phyloP scores from a whole-genome alignment of 2,113 vertebrate genomes.

The Sapajus apella region DNA sequence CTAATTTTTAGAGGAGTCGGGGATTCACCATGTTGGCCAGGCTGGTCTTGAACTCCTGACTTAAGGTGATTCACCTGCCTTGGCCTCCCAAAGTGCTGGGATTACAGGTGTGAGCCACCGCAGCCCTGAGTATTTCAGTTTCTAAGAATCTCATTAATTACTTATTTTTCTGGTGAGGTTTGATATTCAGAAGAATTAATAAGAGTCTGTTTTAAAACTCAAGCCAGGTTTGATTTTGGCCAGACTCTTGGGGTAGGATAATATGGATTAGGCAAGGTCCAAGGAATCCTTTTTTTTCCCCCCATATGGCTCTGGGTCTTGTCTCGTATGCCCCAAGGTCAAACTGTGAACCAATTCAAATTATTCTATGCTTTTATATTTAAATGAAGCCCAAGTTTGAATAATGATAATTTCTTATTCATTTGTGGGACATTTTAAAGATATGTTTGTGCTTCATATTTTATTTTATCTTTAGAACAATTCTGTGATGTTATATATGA shows the following conservation, averaged over 20 bases:
- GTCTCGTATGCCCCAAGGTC: neutral
- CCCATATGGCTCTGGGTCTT: neutral
- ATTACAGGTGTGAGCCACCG: too few species aligned
- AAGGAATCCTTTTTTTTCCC: neutral
- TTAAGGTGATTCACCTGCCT: too few species aligned
- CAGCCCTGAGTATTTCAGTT: neutral
- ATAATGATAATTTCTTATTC: neutral
- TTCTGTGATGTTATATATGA: neutral
- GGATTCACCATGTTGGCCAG: too few species aligned
- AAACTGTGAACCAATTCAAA: neutral
- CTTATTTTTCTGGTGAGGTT: neutral
- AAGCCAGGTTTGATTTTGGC: slow-evolving; percentile 15
- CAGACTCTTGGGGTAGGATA: neutral
- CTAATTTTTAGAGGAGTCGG: too few species aligned
- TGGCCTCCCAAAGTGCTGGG: too few species aligned
- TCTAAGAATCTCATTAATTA: neutral
- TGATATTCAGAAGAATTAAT: slow-evolving; percentile 14
- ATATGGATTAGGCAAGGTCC: neutral
- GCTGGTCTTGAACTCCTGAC: too few species aligned
- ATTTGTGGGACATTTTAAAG: neutral
- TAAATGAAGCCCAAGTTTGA: neutral
- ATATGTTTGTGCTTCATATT: neutral
- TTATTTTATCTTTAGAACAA: slow-evolving; percentile 5
- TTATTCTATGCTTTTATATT: neutral
- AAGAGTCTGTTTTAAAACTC: neutral